Base-by-base conservation (phyloP, 2,797 vertebrate species). In the Crenichthys baileyi region DNA sequence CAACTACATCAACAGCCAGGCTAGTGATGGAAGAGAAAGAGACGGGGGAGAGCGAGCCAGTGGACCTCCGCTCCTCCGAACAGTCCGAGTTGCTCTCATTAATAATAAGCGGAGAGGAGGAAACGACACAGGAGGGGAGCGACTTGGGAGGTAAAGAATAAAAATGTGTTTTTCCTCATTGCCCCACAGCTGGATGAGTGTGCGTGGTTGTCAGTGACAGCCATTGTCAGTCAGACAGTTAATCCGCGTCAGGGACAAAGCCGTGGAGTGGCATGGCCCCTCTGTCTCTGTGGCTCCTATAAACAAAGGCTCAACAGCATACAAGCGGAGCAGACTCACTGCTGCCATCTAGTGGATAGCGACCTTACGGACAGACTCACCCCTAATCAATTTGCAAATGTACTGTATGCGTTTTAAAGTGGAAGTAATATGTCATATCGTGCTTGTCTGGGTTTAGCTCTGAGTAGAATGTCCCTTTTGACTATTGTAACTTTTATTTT, bases 271-370 rank as follows among this genome's bases (percentile, higher is more conserved):
- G 94, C 95, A 95, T 96, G 96, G 95, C 94, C 95, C 95, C 95
- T 95, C 89, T 85, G 93, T 94, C 94, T 94, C 92, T 90, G 90
- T 91, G 95, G 95, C 95, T 96, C 95, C 94, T 95, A 95, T 95
- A 96, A 96, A 96, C 96, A 96, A 96, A 96, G 96, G 93, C 95
- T 93, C 91, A 93, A 93, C 92, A 87, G 91, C 93, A 94, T 91
- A 84, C 16, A 8, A 63, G 16, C 60, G 18, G 29, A 73, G 82
- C 50, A 2, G 39, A 1, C 79, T 3, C 89, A 12, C 75, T 5
- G 86, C 79, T 70, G 90, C 86, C 93, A 16, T 86, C 92, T 80
- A 46, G 76, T 13, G 91, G 88, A 26, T 68, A 81, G 63, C 41
- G 29, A 63, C 29, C 31, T 7, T 18, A 63, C 29, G 29, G 60